Conservation (phyloP, 2,888 invertebrate genomes). For the Andrena flavipes region DNA sequence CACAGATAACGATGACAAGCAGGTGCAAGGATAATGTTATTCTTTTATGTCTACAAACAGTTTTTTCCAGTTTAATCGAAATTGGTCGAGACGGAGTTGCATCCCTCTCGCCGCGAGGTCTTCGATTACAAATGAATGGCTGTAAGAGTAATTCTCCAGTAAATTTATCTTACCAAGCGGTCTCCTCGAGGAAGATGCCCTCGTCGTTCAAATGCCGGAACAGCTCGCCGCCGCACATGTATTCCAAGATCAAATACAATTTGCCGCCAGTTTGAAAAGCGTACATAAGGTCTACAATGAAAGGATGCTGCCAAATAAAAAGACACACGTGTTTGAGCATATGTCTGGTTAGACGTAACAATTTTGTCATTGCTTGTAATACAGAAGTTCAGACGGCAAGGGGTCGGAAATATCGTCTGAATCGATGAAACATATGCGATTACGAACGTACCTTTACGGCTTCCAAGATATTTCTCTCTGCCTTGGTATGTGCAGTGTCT, state of each 20-base stretch:
- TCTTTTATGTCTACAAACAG: too few relatives aligned
- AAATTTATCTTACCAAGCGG: conserved; percentile 85
- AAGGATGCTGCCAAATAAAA: conserved; percentile 87
- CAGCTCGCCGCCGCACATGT: conserved; percentile 90
- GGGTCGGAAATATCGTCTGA: conserved; percentile 15
- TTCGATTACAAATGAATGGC: neutral
- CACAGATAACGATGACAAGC: too few relatives aligned
- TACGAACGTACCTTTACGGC: conserved; percentile 86
- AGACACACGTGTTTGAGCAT: conserved; percentile 51
- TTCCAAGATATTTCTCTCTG: conserved; percentile 91
- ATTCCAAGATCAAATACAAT: conserved; percentile 91
- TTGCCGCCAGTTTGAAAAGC: conserved; percentile 92
- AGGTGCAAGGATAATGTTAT: too few relatives aligned
- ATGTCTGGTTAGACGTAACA: neutral
- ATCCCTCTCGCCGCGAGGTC: too few relatives aligned
- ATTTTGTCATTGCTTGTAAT: neutral
- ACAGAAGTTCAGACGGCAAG: conserved; percentile 28
- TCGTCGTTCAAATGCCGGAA: conserved; percentile 91
- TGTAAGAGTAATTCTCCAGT: neutral
- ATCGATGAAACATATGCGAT: neutral
- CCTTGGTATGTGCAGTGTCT: conserved; percentile 92
- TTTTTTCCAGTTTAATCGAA: too few relatives aligned
- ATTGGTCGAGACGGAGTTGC: too few relatives aligned
- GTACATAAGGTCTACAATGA: conserved; percentile 91
- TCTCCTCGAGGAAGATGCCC: conserved; percentile 91